phyloP scores from a whole-genome alignment of 1,140 invertebrate species.

The Temnothorax curvispinosus region DNA sequence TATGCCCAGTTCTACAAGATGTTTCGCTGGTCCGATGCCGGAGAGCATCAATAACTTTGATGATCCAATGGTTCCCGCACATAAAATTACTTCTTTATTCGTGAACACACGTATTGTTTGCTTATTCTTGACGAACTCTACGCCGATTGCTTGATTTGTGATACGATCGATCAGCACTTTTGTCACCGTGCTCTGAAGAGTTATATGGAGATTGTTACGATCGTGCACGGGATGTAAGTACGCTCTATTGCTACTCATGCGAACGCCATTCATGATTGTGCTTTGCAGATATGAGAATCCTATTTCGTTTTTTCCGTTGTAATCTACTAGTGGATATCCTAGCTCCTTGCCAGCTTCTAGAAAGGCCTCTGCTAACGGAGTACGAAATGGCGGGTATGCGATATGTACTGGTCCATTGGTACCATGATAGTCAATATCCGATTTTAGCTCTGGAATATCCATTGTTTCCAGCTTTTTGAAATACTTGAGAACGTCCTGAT shows the following conservation, averaged over 20 bases:
- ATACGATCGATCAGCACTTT: background rate
- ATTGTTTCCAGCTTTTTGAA: background rate
- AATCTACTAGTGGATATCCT: background rate
- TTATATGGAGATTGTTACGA: background rate
- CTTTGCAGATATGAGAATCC: background rate
- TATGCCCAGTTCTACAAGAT: background rate
- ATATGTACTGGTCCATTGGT: background rate
- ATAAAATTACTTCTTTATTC: background rate
- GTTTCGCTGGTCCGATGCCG: background rate
- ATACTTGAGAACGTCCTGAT: background rate
- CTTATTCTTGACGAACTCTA: background rate
- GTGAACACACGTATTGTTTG: background rate
- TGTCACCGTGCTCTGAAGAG: background rate
- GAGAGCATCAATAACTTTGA: background rate
- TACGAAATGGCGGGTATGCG: background rate
- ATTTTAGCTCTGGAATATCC: background rate
- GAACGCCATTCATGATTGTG: background rate
- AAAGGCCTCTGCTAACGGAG: background rate
- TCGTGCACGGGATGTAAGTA: background rate
- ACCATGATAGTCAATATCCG: background rate
- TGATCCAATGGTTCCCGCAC: background rate
- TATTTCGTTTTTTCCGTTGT: background rate
- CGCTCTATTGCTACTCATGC: background rate
- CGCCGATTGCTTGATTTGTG: background rate
- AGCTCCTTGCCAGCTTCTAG: background rate